phyloP scores from a whole-genome alignment of 2,888 invertebrate species.

The Aphidoletes aphidimyza region DNA sequence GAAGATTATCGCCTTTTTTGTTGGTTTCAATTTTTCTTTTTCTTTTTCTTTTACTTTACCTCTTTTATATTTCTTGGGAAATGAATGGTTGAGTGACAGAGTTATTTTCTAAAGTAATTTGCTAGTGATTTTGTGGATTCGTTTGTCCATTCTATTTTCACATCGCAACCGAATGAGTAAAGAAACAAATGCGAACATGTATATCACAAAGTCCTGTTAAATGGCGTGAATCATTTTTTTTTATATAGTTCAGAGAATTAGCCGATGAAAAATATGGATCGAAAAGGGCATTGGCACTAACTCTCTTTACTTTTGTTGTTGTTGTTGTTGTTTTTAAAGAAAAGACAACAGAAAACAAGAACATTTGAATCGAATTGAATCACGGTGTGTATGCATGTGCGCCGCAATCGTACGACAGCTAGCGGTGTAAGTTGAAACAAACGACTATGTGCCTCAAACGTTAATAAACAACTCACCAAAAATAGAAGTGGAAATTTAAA shows the following conservation, averaged over 20 bases:
- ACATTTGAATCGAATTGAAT: too few species aligned
- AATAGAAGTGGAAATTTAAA: constrained; percentile 49
- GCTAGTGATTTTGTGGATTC: too few species aligned
- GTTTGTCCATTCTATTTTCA: too few species aligned
- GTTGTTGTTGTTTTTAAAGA: neutral
- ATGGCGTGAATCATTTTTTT: constrained; percentile 18
- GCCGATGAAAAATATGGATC: neutral
- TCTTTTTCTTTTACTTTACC: too few species aligned
- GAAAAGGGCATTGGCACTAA: constrained; percentile 36
- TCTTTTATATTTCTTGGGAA: too few species aligned
- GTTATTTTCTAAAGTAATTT: too few species aligned
- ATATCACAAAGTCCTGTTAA: constrained; percentile 28
- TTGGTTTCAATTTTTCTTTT: too few species aligned
- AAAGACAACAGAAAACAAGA: neutral
- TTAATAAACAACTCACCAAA: constrained; percentile 34
- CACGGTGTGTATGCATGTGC: neutral
- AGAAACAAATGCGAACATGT: neutral
- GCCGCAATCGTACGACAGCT: neutral
- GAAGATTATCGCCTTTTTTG: constrained; percentile 16
- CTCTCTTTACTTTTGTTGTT: neutral
- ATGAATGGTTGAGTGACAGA: too few species aligned
- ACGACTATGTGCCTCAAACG: constrained; percentile 4
- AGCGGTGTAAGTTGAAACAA: too few species aligned
- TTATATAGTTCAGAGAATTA: neutral
- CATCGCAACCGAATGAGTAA: too few species aligned